Evolutionary conservation across 2,113 vertebrate species (phyloP), one percentile per base, ranked within the genome.

Genomic region (Pantherophis guttatus): DNA sequence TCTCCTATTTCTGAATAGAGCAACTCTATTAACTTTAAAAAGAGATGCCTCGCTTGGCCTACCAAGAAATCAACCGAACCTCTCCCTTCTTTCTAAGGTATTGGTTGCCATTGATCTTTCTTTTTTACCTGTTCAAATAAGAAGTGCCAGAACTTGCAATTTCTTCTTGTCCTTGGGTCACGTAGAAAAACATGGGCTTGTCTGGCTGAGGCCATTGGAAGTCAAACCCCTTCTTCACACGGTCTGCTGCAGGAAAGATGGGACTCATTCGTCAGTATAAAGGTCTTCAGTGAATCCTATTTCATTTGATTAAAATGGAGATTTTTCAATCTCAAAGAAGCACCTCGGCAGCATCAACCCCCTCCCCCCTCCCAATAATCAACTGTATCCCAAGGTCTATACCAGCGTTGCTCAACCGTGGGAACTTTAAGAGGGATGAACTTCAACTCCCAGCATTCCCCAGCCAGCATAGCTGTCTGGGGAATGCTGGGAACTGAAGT

Each of bases 141-240:
- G 99, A 99, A 8, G 99, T 99, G 96, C 99, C 99, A 0, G 99
- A 99, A 96, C 99, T 99, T 91, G 99, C 99, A 1, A 99, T 99
- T 96, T 99, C 99, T 95, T 99, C 99, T 96, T 99, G 99, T 1
- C 99, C 99, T 95, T 99, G 99, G 33, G 99, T 99, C 93, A 99
- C 99, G 0, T 99, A 99, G 97, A 99, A 99, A 95, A 99, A 99
- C 99, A 99, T 99, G 8, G 99, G 99, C 93, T 99, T 99, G 94
- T 99, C 99, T 0, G 99, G 99, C 65, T 99, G 99, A 0, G 99
- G 99, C 99, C 99, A 99, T 97, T 99, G 99, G 98, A 99, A 99
- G 95, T 99, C 99, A 92, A 99, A 99, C 0, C 99, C 99, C 93
- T 99, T 99, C 97, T 99, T 99, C 95, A 99, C 98, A 94, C 99